Evolutionary conservation across 2,113 vertebrate genomes (phyloP).

Genomic region (Colaptes auratus): DNA sequence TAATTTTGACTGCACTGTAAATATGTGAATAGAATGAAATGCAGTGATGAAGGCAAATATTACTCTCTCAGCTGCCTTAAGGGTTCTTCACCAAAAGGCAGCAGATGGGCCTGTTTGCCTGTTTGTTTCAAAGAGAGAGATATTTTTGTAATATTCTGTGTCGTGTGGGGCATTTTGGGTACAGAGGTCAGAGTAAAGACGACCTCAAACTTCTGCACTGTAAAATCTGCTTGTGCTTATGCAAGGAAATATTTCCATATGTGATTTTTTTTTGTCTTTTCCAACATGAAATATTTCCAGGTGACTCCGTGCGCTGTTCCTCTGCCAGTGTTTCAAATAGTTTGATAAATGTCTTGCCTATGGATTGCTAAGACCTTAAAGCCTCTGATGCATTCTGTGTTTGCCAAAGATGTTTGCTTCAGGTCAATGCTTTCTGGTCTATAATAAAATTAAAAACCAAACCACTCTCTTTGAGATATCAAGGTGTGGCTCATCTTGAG

Average conservation of each 20-base stretch:
- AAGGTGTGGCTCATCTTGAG: not conserved
- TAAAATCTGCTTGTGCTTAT: not conserved
- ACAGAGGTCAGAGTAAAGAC: not conserved
- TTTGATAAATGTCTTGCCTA: not conserved
- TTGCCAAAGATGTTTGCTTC: not conserved
- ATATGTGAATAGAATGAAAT: slow-evolving; percentile 1
- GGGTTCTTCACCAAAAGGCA: slow-evolving; percentile 27
- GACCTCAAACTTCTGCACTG: not conserved
- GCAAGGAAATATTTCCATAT: not conserved
- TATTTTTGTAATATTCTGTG: not conserved
- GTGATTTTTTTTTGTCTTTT: not conserved
- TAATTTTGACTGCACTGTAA: slow-evolving; percentile 43
- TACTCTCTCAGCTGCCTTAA: slow-evolving; percentile 16
- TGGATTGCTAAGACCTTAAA: not conserved
- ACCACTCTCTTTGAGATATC: not conserved
- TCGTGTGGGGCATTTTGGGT: not conserved
- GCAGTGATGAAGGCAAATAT: slow-evolving; percentile 18
- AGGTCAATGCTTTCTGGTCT: not conserved
- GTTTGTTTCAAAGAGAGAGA: not conserved
- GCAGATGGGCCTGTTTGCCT: slow-evolving; percentile 1
- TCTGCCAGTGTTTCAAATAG: not conserved
- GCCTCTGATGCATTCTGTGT: not conserved
- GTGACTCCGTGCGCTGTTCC: not conserved
- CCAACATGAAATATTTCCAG: not conserved
- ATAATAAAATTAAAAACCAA: not conserved